phyloP scores from a whole-genome alignment of 1,140 invertebrate species.

The Lutraria rhynchaena region DNA sequence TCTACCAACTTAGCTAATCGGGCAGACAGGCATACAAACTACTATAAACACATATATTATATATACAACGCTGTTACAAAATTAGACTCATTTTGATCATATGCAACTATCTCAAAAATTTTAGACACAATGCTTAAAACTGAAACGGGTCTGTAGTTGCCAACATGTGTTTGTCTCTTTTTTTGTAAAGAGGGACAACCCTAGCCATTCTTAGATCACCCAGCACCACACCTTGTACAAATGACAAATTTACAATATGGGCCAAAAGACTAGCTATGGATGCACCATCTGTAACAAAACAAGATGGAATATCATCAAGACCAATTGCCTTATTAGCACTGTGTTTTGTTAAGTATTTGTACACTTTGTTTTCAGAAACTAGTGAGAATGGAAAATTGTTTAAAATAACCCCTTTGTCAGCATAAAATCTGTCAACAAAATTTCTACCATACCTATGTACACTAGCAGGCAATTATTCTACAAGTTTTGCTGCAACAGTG shows the following conservation, averaged over 20 bases:
- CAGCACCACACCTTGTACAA: neutral
- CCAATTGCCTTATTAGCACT: too few species aligned
- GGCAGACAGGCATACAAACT: too few species aligned
- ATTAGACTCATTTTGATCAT: constrained; percentile 22
- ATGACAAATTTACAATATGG: neutral
- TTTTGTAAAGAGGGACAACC: too few species aligned
- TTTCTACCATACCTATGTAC: constrained; percentile 3
- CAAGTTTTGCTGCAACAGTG: constrained; percentile 42
- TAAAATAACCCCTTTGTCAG: too few species aligned
- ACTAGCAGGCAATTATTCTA: constrained; percentile 16
- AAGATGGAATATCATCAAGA: too few species aligned
- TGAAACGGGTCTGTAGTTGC: too few species aligned
- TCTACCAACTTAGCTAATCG: too few species aligned
- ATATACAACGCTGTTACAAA: constrained; percentile 42
- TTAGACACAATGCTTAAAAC: too few species aligned
- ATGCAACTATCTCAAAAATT: too few species aligned
- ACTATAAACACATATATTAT: too few species aligned
- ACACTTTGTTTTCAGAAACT: neutral
- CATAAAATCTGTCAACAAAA: constrained; percentile 5
- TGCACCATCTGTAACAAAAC: neutral
- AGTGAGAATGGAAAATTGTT: constrained; percentile 12
- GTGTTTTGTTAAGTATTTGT: neutral
- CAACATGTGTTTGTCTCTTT: too few species aligned
- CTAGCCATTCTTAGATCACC: constrained; percentile 21
- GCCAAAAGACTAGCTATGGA: neutral